Evolutionary conservation across 1,140 invertebrate genomes (phyloP).

Genomic region (Neodiprion pinetum): DNA sequence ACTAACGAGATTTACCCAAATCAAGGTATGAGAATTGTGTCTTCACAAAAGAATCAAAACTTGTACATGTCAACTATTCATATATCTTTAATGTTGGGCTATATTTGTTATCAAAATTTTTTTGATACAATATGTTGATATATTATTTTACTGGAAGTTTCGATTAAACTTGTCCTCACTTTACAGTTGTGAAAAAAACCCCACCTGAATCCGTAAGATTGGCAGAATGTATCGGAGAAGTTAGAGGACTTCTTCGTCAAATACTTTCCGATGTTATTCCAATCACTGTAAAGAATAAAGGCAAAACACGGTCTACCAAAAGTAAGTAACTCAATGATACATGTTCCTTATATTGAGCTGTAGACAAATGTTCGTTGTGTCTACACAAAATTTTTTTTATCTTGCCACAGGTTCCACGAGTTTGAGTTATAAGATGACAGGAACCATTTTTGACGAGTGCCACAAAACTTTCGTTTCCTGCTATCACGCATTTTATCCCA

Average conservation of each 20-base stretch:
- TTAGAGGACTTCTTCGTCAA: conserved; percentile 79
- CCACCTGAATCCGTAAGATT: conserved; percentile 76
- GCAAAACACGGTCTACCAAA: conserved; percentile 42
- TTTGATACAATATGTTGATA: no score
- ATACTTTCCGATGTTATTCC: conserved; percentile 83
- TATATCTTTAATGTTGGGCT: no score
- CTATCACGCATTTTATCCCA: conserved; percentile 96
- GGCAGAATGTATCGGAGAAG: conserved; percentile 87
- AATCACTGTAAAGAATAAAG: conserved; percentile 54
- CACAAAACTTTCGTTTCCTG: conserved; percentile 90
- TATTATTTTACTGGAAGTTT: no score
- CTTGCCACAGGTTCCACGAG: conserved; percentile 24
- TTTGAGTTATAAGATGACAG: conserved; percentile 62
- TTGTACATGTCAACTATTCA: no score
- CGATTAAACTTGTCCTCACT: no score
- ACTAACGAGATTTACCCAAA: conserved; percentile 91
- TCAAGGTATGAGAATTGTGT: conserved; percentile 51
- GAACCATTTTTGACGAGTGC: conserved; percentile 85
- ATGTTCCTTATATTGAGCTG: not conserved
- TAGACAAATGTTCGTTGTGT: not conserved
- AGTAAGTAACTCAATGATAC: conserved; percentile 33
- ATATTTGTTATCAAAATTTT: no score
- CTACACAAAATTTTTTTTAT: not conserved
- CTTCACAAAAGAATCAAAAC: not conserved
- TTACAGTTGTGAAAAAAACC: conserved; percentile 61